Conservation (phyloP, 2,888 invertebrate genomes). For the Scaptomyza tumidula region DNA sequence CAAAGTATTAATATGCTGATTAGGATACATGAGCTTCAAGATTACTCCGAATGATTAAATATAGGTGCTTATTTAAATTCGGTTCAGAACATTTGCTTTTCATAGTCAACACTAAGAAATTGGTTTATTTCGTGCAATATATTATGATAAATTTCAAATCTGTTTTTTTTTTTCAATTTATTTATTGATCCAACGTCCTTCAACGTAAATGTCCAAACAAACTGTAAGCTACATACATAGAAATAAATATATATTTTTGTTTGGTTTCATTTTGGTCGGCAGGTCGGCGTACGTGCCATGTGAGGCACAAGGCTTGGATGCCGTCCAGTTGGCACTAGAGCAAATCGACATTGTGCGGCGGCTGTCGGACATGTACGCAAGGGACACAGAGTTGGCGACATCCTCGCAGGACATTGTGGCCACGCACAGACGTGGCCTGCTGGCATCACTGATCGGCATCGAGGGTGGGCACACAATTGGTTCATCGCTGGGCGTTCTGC, state of each 20-base stretch:
- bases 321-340: conserved; percentile 93
- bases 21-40: too few species aligned
- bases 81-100: too few species aligned
- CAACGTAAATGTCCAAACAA: neutral
- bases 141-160: neutral
- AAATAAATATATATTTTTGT: conserved; percentile 4
- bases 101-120: neutral
- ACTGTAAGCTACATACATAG: conserved; percentile 7
- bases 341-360: conserved; percentile 92
- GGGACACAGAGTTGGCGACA: conserved; percentile 90
- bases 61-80: too few species aligned
- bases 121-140: neutral
- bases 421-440: conserved; percentile 90
- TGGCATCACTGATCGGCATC: conserved; percentile 95
- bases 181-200: conserved; percentile 11
- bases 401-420: conserved; percentile 89
- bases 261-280: conserved; percentile 47
- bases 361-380: conserved; percentile 89
- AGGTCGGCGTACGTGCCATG: conserved; percentile 93
- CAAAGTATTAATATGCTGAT: too few species aligned
- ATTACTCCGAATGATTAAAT: too few species aligned
- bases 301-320: conserved; percentile 92
- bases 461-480: conserved; percentile 97
- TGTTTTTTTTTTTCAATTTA: neutral
- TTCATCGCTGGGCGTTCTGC: conserved; percentile 93